Conservation (phyloP, 2,113 vertebrate genomes). For the Eleginops maclovinus region DNA sequence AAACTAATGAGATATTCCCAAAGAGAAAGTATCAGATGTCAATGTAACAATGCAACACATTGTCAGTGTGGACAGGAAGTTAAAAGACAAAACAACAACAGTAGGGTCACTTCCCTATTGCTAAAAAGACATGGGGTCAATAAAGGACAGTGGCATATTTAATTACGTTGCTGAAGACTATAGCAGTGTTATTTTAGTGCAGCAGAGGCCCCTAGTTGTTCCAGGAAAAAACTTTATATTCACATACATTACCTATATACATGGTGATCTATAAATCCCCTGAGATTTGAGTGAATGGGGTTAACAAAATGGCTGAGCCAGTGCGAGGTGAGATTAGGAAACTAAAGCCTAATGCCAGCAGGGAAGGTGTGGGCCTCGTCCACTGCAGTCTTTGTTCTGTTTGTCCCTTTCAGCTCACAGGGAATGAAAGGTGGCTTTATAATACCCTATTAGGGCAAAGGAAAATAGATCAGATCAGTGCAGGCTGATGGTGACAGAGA, state of each 20-base stretch:
- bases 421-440: constrained; percentile 46
- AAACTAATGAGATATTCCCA: background rate
- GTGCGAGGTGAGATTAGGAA: constrained; percentile 37
- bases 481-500: constrained; percentile 49
- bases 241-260: constrained; percentile 10
- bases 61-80: no score
- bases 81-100: background rate
- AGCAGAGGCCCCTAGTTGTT: background rate
- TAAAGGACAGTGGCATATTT: background rate
- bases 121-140: background rate
- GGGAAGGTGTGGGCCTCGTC: constrained; percentile 49
- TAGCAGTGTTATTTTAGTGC: background rate
- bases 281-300: constrained; percentile 32
- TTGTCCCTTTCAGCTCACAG: constrained; percentile 29
- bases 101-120: background rate
- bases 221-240: constrained; percentile 18
- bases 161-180: constrained; percentile 1
- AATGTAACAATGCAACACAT: background rate
- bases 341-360: constrained; percentile 28
- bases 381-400: constrained; percentile 33
- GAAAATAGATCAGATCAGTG: constrained; percentile 53
- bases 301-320: constrained; percentile 32
- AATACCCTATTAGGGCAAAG: constrained; percentile 30
- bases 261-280: constrained; percentile 17
- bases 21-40: background rate